These are phyloP conservation scores for Leptodactylus fallax DNA, from an alignment of 2,797 vertebrate species.

Conservation along the genomic window DNA sequence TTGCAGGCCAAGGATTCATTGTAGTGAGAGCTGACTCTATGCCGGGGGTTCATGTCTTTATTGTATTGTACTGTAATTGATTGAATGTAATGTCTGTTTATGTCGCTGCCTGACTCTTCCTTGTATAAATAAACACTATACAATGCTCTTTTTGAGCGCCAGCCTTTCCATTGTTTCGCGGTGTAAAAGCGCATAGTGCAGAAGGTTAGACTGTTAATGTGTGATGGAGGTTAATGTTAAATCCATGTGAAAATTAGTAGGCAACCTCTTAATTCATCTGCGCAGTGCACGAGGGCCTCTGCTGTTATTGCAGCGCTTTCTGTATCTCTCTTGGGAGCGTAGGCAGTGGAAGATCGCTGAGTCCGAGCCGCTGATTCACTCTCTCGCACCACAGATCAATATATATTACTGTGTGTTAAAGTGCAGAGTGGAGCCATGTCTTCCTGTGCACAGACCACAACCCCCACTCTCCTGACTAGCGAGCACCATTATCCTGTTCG, in stretches of 20 bases:
- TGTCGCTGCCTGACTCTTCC: neutral
- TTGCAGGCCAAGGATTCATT: neutral
- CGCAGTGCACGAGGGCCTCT: neutral
- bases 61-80: neutral
- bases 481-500: neutral
- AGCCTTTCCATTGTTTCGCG: slow-evolving; percentile 6
- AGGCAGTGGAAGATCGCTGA: slow-evolving; percentile 22
- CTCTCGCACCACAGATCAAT: slow-evolving; percentile 52
- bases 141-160: neutral
- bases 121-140: neutral
- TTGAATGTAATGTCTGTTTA: slow-evolving; percentile 18
- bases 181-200: neutral
- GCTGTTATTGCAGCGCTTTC: neutral
- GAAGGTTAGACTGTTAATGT: slow-evolving; percentile 29
- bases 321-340: slow-evolving; percentile 20
- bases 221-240: slow-evolving; percentile 46
- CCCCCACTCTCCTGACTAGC: neutral
- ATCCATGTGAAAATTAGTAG: slow-evolving; percentile 42
- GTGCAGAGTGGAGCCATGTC: slow-evolving; percentile 50
- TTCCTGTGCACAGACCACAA: slow-evolving; percentile 41
- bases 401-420: slow-evolving; percentile 58
- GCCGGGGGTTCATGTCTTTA: neutral
- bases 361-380: slow-evolving; percentile 37
- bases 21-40: neutral
- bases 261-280: slow-evolving; percentile 27